A percentile compares a stretch with the other conserved stretches of the same genome.
Conservation (phyloP, 2,888 invertebrate genomes). For the Drosophila incognita region DNA sequence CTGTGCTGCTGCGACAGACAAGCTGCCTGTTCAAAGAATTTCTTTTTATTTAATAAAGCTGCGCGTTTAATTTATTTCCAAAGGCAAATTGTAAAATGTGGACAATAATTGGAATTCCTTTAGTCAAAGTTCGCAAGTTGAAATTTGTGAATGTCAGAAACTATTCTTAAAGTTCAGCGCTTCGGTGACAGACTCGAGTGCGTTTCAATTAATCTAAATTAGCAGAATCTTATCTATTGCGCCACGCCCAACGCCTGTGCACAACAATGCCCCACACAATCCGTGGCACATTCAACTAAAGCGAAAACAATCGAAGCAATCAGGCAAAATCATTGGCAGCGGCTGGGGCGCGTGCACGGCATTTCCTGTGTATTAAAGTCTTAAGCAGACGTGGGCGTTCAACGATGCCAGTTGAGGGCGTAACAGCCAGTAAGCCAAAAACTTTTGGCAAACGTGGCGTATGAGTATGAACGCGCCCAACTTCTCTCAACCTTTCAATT, state of each 20-base stretch:
- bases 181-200: constrained; percentile 25
- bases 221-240: constrained; percentile 59
- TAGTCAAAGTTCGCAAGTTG: constrained; percentile 26
- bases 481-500: constrained; percentile 58
- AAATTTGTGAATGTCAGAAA: constrained; percentile 6
- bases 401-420: constrained; percentile 28
- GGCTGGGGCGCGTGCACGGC: constrained; percentile 58
- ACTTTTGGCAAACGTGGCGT: constrained; percentile 44
- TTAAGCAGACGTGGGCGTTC: constrained; percentile 27
- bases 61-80: constrained; percentile 40
- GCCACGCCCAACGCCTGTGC: constrained; percentile 14
- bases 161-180: constrained; percentile 8
- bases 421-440: constrained; percentile 45
- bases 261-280: neutral
- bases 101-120: constrained; percentile 32
- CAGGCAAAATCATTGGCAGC: constrained; percentile 67
- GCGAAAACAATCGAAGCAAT: constrained; percentile 78
- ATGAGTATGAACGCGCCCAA: constrained; percentile 27
- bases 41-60: constrained; percentile 53
- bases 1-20: constrained; percentile 27
- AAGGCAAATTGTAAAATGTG: constrained; percentile 40
- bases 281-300: constrained; percentile 34
- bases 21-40: neutral
- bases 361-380: constrained; percentile 69
- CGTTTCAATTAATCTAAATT: constrained; percentile 62